These are phyloP conservation scores for Microcebus griseorufus DNA, from an alignment of 2,113 vertebrate genomes.

Conservation along the genomic window DNA sequence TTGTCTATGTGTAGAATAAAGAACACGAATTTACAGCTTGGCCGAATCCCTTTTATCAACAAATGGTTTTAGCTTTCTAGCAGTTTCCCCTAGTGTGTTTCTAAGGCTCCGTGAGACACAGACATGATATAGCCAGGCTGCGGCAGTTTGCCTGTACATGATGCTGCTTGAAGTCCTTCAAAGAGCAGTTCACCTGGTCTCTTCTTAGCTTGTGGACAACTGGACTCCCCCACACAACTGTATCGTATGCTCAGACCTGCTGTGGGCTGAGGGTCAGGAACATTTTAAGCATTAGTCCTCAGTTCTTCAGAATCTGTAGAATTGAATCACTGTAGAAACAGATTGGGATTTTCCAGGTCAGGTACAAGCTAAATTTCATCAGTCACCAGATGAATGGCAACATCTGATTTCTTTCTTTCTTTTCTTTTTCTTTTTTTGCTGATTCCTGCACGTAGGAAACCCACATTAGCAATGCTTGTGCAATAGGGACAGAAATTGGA, in stretches of 20 bases:
- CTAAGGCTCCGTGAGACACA: background rate
- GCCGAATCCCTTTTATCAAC: background rate
- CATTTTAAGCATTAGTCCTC: background rate
- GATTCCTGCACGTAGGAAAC: background rate
- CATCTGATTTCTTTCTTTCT: background rate
- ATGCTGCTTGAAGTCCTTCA: background rate
- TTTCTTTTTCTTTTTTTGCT: background rate
- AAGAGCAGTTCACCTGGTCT: background rate
- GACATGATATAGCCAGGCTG: background rate
- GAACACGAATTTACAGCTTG: background rate
- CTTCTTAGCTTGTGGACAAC: background rate
- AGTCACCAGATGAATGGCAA: background rate
- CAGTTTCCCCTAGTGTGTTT: background rate
- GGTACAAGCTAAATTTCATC: background rate
- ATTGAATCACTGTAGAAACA: background rate
- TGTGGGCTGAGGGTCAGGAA: background rate
- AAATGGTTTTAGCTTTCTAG: background rate
- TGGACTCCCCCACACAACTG: background rate
- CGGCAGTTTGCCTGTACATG: background rate
- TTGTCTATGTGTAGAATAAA: background rate
- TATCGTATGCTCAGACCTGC: background rate
- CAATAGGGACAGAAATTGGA: background rate
- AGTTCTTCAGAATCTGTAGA: background rate
- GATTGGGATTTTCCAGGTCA: background rate
- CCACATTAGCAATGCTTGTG: background rate